Conservation (phyloP, 2,113 vertebrate species). For the Capreolus pygargus region DNA sequence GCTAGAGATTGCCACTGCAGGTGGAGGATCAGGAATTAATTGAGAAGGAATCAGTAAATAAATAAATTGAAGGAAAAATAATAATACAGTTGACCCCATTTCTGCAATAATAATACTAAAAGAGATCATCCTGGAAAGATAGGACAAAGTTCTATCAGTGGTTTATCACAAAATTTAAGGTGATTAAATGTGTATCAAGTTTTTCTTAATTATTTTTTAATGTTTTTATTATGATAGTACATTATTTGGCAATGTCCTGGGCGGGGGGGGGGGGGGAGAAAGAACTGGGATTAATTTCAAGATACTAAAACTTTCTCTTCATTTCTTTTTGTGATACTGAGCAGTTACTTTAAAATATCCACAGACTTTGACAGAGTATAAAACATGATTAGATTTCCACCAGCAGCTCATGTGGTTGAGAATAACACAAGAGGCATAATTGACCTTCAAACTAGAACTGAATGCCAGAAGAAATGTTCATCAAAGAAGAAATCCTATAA, state of each 20-base stretch:
- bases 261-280: background rate
- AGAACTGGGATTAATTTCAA: background rate
- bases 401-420: background rate
- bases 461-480: constrained; percentile 51
- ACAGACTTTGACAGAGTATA: constrained; percentile 37
- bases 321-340: background rate
- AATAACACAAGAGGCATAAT: constrained; percentile 47
- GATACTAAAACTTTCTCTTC: background rate
- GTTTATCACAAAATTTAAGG: background rate
- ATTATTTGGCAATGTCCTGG: background rate
- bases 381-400: constrained; percentile 59
- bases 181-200: background rate
- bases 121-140: background rate
- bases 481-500: constrained; percentile 40
- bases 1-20: background rate
- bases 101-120: background rate
- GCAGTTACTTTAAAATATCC: constrained; percentile 32
- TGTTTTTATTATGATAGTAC: background rate
- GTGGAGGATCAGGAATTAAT: background rate
- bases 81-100: background rate
- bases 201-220: background rate
- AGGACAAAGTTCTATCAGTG: background rate
- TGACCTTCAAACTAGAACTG: constrained; percentile 56
- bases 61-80: background rate
- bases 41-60: background rate